Evolutionary conservation across 2,113 vertebrate species (phyloP).

Genomic region (Crotophaga sulcirostris): DNA sequence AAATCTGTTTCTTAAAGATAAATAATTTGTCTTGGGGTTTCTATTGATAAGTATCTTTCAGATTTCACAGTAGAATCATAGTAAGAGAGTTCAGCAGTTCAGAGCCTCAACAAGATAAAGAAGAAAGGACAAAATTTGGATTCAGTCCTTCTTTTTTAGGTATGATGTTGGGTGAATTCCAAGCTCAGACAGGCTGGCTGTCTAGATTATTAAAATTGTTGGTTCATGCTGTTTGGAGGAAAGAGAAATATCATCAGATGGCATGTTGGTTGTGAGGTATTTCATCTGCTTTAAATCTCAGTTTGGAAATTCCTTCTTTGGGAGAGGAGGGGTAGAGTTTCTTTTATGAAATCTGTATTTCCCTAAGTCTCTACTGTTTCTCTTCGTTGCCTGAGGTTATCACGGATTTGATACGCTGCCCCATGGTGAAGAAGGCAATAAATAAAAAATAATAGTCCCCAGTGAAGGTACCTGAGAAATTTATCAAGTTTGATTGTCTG

Average conservation of each 20-base stretch:
- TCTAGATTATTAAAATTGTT: conserved; percentile 30
- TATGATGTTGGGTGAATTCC: background rate
- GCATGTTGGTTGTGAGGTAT: background rate
- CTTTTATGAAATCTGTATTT: background rate
- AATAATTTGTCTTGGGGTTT: background rate
- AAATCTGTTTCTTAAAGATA: background rate
- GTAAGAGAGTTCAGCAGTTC: background rate
- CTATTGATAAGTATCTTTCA: background rate
- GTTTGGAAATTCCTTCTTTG: background rate
- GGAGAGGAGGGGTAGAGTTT: background rate
- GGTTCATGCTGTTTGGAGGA: background rate
- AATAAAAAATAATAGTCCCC: background rate
- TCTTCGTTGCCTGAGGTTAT: background rate
- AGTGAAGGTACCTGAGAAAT: background rate
- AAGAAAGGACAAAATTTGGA: background rate
- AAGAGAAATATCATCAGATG: background rate
- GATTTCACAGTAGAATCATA: background rate
- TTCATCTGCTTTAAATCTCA: background rate
- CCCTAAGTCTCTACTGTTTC: background rate
- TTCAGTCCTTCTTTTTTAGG: background rate
- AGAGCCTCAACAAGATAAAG: background rate
- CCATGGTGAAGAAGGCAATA: background rate
- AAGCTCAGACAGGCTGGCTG: background rate
- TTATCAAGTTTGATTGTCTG: background rate
- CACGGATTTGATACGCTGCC: background rate